These are phyloP conservation scores for Phortica magna DNA, from an alignment of 2,888 invertebrate genomes.

Conservation along the genomic window DNA sequence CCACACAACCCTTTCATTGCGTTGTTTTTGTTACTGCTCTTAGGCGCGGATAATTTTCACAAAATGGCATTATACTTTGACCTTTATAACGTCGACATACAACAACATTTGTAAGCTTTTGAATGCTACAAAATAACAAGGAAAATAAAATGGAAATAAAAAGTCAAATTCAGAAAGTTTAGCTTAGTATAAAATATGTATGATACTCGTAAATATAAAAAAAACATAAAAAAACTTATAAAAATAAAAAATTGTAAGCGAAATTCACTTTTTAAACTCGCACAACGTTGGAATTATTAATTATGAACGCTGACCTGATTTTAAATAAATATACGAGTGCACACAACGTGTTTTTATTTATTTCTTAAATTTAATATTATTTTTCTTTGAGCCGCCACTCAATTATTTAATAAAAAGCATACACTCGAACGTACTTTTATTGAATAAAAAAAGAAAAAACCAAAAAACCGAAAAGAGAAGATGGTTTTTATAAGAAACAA, in stretches of 20 bases:
- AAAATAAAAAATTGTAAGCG: not conserved
- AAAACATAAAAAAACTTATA: not conserved
- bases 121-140: not conserved
- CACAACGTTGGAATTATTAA: not conserved
- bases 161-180: not conserved
- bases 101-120: not conserved
- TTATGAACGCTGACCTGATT: not conserved
- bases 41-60: not conserved
- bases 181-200: conserved; percentile 13
- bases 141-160: not conserved
- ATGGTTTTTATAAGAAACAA: conserved; percentile 40
- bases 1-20: not conserved
- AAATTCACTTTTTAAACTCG: not conserved
- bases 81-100: not conserved
- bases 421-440: conserved; percentile 31
- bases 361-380: conserved; percentile 21
- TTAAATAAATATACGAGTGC: not conserved
- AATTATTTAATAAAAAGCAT: conserved; percentile 36
- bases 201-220: conserved; percentile 21
- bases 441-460: too few relatives aligned
- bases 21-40: not conserved
- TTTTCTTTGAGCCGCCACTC: conserved; percentile 10
- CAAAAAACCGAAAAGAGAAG: too few relatives aligned
- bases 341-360: not conserved
- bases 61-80: not conserved